Evolutionary conservation across 2,888 invertebrate genomes (phyloP), one percentile per base, ranked within the genome.

Genomic region (Drosophila fulvimacula): DNA sequence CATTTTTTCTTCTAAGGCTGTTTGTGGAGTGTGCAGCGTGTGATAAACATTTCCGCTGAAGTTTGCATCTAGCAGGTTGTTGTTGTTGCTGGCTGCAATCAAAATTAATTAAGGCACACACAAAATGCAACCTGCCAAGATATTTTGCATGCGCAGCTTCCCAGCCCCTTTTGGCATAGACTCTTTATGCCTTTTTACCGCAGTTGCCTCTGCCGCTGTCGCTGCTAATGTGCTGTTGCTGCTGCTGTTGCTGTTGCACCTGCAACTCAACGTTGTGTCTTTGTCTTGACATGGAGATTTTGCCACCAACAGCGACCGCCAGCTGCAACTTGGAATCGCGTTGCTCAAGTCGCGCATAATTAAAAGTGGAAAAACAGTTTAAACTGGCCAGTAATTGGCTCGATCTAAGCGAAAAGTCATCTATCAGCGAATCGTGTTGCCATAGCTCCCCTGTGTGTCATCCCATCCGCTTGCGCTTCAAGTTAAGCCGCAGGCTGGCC

Each of bases 91-190:
- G 76, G 58, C 61, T 69, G 83, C 88, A 83, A 83, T 83, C 83
- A 88, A 83, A 83, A 88, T 83, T 88, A 83, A 83, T 83, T 83
- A 83, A 83, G 81, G 86, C 80, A 76, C 76, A 69, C 72, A 82
- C 49, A 60, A 49, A 81, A 66, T 64, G 69, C 69, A 65, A 76
- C 66, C 53, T 53, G 69, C 69, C 57, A 53, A 56, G 64, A 62
- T 78, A 75, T 72, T 79, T 80, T 82, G 72, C 73, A 82, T 79
- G 70, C 64, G 46, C 63, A 64, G 42, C 58, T 39, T 53, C 53
- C 42, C 42, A 19, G 39, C 68, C 57, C 57, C 65, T 61, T 51
- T 36, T 42, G 39, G 57, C 51, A n/a, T 36, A 52, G 84, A 68
- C 70, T 70, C 72, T 84, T 75, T 81, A 76, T 81, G 60, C 85